Conservation (phyloP, 2,888 invertebrate species). For the Aplocera efformata region DNA sequence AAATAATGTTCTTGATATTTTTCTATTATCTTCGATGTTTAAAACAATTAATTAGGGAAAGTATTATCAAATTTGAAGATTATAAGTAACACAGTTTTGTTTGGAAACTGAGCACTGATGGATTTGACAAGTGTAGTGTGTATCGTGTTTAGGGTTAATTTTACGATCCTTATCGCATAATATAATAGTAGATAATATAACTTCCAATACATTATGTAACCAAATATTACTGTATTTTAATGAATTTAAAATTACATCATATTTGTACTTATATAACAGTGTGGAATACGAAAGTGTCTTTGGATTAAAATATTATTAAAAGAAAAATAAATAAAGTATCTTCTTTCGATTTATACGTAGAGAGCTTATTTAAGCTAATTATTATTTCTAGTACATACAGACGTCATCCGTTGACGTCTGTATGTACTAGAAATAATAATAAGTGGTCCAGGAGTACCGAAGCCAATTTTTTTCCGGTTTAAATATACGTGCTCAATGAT, state of each 20-base stretch:
- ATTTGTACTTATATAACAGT: slow-evolving; percentile 28
- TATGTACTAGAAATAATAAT: too few relatives aligned
- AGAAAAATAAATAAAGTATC: neutral
- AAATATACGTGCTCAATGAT: too few relatives aligned
- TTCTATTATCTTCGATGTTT: too few relatives aligned
- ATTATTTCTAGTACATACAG: too few relatives aligned
- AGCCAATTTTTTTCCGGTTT: too few relatives aligned
- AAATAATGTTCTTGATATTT: too few relatives aligned
- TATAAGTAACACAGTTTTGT: neutral
- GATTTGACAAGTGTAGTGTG: slow-evolving; percentile 58
- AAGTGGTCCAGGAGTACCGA: too few relatives aligned
- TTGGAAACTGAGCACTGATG: slow-evolving; percentile 51
- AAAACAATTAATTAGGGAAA: too few relatives aligned
- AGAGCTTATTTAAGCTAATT: too few relatives aligned
- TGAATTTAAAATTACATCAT: slow-evolving; percentile 10
- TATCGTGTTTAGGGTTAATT: slow-evolving; percentile 22
- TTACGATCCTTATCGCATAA: slow-evolving; percentile 7
- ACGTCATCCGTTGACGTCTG: too few relatives aligned
- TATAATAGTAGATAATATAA: slow-evolving; percentile 11
- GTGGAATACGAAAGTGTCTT: slow-evolving; percentile 3
- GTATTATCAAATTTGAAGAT: too few relatives aligned
- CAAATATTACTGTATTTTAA: slow-evolving; percentile 8
- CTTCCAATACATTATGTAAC: slow-evolving; percentile 1
- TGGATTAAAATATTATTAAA: slow-evolving; percentile 12
- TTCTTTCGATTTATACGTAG: too few relatives aligned